Evolutionary conservation across 2,113 vertebrate genomes (phyloP).

Genomic region (Oryzias curvinotus): DNA sequence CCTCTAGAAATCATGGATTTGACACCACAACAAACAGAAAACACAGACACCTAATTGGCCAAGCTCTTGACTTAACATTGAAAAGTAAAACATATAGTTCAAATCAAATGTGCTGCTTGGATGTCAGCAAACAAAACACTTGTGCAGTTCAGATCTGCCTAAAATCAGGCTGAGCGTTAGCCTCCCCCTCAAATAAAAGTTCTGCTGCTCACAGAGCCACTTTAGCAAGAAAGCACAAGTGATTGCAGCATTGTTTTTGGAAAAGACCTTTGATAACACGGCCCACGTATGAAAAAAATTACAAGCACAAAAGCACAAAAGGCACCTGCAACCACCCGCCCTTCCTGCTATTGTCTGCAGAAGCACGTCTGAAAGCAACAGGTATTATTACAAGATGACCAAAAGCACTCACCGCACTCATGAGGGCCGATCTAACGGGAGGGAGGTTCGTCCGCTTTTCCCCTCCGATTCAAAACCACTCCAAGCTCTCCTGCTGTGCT

Average conservation of each 20-base stretch:
- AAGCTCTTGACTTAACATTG: no score
- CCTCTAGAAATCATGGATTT: no score
- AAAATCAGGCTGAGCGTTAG: slow-evolving; percentile 20
- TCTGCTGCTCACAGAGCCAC: neutral
- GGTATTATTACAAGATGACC: slow-evolving; percentile 30
- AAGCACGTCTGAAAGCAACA: slow-evolving; percentile 44
- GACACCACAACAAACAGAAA: no score
- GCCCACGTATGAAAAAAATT: neutral
- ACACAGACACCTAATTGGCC: no score
- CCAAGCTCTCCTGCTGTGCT: slow-evolving; percentile 23
- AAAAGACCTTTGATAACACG: slow-evolving; percentile 25
- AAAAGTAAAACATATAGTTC: no score
- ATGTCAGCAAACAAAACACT: neutral
- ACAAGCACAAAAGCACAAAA: slow-evolving; percentile 11
- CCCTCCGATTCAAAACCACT: slow-evolving; percentile 12
- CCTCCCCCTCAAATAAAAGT: slow-evolving; percentile 21
- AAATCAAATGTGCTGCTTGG: neutral
- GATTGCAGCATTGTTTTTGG: slow-evolving; percentile 38
- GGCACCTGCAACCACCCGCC: slow-evolving; percentile 2
- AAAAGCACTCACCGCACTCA: slow-evolving; percentile 61
- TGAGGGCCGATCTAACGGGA: slow-evolving; percentile 39
- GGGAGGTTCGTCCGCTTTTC: slow-evolving; percentile 1
- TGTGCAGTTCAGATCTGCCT: neutral
- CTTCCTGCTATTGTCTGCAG: neutral
- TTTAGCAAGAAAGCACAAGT: slow-evolving; percentile 18